phyloP scores from a whole-genome alignment of 2,797 vertebrate species.

The Mergus octosetaceus region DNA sequence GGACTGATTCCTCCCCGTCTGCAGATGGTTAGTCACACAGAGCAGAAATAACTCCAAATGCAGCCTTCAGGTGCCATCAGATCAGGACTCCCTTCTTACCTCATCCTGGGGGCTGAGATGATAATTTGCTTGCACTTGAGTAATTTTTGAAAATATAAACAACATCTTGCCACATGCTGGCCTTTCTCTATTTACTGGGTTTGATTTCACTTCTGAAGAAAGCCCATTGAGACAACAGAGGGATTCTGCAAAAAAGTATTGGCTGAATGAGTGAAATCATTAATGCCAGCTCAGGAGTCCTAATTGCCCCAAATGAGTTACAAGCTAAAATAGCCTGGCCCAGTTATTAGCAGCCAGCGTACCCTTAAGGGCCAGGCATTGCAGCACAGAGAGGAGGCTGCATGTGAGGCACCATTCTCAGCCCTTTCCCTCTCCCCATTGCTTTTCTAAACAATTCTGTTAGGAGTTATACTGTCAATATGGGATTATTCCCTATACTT shows the following conservation, averaged over 20 bases:
- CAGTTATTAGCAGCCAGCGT: not conserved
- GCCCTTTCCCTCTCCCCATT: not conserved
- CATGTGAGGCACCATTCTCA: not conserved
- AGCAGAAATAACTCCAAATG: not conserved
- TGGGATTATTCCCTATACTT: constrained; percentile 58
- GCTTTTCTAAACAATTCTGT: constrained; percentile 44
- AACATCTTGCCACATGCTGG: constrained; percentile 27
- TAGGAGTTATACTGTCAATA: constrained; percentile 30
- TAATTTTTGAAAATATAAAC: constrained; percentile 1
- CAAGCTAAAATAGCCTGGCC: constrained; percentile 11
- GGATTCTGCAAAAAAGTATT: not conserved
- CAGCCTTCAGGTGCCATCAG: not conserved
- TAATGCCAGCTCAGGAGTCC: constrained; percentile 3
- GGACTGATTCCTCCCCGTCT: not conserved
- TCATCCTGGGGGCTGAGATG: not conserved
- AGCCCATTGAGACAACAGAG: not conserved
- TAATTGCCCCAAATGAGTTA: not conserved
- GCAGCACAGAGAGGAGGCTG: not conserved
- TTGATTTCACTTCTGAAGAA: not conserved
- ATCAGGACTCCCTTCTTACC: not conserved
- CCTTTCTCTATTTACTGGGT: constrained; percentile 23
- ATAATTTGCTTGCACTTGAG: not conserved
- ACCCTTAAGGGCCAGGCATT: not conserved
- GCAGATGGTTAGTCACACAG: not conserved
- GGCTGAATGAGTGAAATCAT: not conserved